Percentiles rank a stretch among this genome's conserved stretches.
Conservation (phyloP, 2,113 vertebrate species). For the Oncorhynchus clarkii region DNA sequence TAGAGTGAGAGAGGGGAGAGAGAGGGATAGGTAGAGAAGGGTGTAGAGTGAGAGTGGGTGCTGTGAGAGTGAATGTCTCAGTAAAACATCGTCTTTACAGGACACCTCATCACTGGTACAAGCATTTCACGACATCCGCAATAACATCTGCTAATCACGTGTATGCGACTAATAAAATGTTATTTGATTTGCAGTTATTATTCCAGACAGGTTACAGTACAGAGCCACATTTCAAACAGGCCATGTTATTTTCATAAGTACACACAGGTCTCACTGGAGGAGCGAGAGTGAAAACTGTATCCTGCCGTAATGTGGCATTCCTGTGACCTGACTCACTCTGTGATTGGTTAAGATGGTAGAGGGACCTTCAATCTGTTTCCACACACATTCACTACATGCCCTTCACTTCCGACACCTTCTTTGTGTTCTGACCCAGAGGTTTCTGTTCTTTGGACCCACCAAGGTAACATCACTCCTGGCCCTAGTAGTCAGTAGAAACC, state of each 20-base stretch:
- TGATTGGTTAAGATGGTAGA: neutral
- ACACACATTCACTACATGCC: neutral
- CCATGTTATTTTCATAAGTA: neutral
- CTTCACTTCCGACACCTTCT: neutral
- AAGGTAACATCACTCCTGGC: too few species aligned
- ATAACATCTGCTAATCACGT: too few species aligned
- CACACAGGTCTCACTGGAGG: conserved; percentile 1
- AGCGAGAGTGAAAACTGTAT: conserved; percentile 28
- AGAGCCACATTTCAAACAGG: neutral
- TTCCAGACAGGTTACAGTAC: too few species aligned
- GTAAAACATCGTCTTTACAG: too few species aligned
- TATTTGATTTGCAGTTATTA: too few species aligned
- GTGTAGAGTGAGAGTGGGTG: neutral
- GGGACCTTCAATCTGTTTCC: neutral
- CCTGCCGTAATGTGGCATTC: neutral
- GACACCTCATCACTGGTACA: too few species aligned
- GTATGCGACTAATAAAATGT: too few species aligned
- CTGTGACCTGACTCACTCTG: neutral
- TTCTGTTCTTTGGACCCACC: too few species aligned
- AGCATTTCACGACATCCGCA: too few species aligned
- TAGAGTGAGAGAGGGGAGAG: conserved; percentile 13
- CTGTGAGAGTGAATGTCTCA: conserved; percentile 14
- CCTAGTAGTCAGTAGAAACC: too few species aligned
- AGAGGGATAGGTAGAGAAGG: neutral
- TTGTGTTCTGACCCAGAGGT: neutral